phyloP scores from a whole-genome alignment of 2,113 vertebrate species.

The Mastomys coucha region DNA sequence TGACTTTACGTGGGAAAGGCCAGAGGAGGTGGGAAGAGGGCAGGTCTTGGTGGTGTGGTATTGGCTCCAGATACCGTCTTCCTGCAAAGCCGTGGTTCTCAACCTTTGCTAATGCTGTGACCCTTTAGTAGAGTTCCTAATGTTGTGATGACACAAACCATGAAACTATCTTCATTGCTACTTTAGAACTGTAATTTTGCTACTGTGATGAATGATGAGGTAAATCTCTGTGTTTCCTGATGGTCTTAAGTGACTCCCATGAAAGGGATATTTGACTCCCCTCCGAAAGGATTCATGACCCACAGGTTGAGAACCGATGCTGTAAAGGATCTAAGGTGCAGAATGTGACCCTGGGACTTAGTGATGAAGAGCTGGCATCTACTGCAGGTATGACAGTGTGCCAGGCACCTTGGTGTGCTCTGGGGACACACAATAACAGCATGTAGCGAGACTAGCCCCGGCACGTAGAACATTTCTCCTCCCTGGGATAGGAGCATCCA shows the following conservation, averaged over 20 bases:
- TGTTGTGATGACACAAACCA: too few relatives aligned
- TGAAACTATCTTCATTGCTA: not conserved
- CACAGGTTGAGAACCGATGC: not conserved
- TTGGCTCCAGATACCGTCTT: not conserved
- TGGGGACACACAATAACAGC: not conserved
- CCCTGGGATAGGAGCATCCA: not conserved
- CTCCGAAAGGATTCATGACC: not conserved
- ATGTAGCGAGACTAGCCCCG: not conserved
- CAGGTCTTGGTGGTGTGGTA: not conserved
- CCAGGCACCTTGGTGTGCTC: not conserved
- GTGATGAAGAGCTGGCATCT: not conserved
- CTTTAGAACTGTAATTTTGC: not conserved
- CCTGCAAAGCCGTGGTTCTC: not conserved
- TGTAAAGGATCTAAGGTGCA: too few relatives aligned
- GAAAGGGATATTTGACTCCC: not conserved
- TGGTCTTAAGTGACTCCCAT: not conserved
- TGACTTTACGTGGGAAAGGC: constrained; percentile 11
- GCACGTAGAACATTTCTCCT: not conserved
- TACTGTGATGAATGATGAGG: too few relatives aligned
- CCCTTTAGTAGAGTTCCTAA: not conserved
- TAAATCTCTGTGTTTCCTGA: not conserved
- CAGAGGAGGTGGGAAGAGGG: not conserved
- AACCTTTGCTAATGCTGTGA: not conserved
- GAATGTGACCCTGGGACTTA: not conserved
- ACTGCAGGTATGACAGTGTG: not conserved